phyloP scores from a whole-genome alignment of 2,797 vertebrate genomes.

The Serranus cabrilla region DNA sequence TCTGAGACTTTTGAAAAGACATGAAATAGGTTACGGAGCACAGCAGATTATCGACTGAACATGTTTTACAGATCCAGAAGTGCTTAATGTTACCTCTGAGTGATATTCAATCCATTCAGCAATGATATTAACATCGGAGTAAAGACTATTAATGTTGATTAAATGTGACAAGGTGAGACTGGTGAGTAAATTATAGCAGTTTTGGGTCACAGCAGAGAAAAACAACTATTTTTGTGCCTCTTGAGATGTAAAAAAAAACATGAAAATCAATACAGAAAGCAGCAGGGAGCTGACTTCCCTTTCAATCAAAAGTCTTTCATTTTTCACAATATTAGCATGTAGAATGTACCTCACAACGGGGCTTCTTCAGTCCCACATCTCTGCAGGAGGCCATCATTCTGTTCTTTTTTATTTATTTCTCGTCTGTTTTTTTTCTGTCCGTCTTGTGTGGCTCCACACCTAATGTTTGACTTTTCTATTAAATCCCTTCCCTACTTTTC shows the following conservation, averaged over 20 bases:
- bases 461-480: constrained; percentile 16
- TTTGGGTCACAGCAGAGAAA: not conserved
- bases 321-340: constrained; percentile 31
- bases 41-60: not conserved
- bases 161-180: constrained; percentile 1
- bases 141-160: not conserved
- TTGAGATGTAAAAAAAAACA: not conserved
- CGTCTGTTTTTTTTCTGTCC: not conserved
- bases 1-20: not conserved
- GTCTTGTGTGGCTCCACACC: not conserved
- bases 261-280: constrained; percentile 12
- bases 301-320: constrained; percentile 34
- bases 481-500: constrained; percentile 8
- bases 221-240: constrained; percentile 4
- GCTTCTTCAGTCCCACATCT: constrained; percentile 10
- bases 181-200: not conserved
- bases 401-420: constrained; percentile 20
- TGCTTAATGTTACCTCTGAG: not conserved
- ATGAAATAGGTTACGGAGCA: not conserved
- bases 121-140: not conserved
- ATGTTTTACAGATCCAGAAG: not conserved
- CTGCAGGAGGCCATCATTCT: constrained; percentile 32
- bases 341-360: constrained; percentile 19
- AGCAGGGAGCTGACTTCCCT: not conserved
- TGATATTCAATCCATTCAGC: not conserved